phyloP scores from a whole-genome alignment of 1,140 invertebrate genomes.

The Scylla paramamosain region DNA sequence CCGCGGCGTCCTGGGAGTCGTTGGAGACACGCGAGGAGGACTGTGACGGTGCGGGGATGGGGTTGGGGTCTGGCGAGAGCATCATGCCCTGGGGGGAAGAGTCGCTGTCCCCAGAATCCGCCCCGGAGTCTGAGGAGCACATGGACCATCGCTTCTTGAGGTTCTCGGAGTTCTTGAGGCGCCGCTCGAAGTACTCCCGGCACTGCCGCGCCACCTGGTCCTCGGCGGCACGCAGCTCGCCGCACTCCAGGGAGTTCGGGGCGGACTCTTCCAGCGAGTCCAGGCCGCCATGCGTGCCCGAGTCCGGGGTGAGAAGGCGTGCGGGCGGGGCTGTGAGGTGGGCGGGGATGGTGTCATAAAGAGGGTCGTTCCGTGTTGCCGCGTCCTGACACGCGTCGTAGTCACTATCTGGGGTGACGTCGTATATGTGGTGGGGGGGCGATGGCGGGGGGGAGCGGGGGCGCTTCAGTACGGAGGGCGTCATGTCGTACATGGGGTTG shows the following conservation, averaged over 20 bases:
- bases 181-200: conserved; percentile 65
- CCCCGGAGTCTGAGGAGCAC: conserved; percentile 65
- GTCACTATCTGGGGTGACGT: conserved; percentile 42
- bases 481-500: conserved; percentile 71
- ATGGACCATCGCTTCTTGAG: conserved; percentile 69
- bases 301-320: conserved; percentile 52
- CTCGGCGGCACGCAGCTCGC: not conserved
- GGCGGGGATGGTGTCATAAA: conserved; percentile 64
- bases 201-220: conserved; percentile 65
- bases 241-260: conserved; percentile 47
- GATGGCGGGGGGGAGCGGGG: not conserved
- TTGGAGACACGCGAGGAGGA: not conserved
- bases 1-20: not conserved
- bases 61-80: not conserved
- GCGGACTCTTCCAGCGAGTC: conserved; percentile 57
- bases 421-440: conserved; percentile 11
- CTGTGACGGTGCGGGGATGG: not conserved
- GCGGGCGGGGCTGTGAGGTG: conserved; percentile 39
- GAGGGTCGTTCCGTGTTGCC: conserved; percentile 23
- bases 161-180: conserved; percentile 67
- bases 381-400: not conserved
- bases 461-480: not conserved
- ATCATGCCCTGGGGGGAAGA: not conserved
- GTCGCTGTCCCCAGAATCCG: conserved; percentile 65
- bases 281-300: conserved; percentile 53